Base-by-base conservation (phyloP, 2,888 invertebrate genomes). In the Stenichneumon culpator region DNA sequence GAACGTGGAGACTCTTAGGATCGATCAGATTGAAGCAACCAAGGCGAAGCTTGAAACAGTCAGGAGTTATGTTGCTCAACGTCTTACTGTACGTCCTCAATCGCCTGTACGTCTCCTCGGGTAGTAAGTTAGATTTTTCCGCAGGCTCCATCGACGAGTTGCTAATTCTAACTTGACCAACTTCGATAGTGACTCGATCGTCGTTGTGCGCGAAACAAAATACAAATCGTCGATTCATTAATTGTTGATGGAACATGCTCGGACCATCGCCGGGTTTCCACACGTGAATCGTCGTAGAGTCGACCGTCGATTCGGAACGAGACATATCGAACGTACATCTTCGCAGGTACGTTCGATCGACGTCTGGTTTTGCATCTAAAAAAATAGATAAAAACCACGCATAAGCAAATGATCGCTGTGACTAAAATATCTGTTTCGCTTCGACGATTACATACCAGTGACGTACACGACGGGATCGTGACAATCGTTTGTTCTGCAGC, bases 11-110 rank as follows among this genome's bases (percentile, higher is more conserved):
- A 19, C 79, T 88, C 9, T 85, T 65, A 0, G 90, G 90, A 87
- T 92, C 86, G 16, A 89, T 87, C 4, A 92, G 60, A 57, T 89
- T 89, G 81, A 90, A 89, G 39, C 87, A 90, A 63, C 86, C 87
- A 3, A 89, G 32, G 22, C 87, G 75, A 80, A 81, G 82, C 68
- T 82, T 52, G 39, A 79, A 86, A 57, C 82, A 79, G 2, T 80
- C 52, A 0, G 70, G 65, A 16, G 78, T 54, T 4, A 87, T 73
- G 72, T 79, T 67, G 6, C 82, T 79, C 9, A 82, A 22, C 14
- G 57, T 28, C 25, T 75, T 79, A 11, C 63, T 85, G 74, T 86
- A 79, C 25, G 60, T 84, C 16, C 79, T 85, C n/a, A 85, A 39
- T 11, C 75, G 54, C 52, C 75, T 60, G 70, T 86, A 84, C 11